Conservation (phyloP, 2,113 vertebrate genomes). For the Cranoglanis bouderius region DNA sequence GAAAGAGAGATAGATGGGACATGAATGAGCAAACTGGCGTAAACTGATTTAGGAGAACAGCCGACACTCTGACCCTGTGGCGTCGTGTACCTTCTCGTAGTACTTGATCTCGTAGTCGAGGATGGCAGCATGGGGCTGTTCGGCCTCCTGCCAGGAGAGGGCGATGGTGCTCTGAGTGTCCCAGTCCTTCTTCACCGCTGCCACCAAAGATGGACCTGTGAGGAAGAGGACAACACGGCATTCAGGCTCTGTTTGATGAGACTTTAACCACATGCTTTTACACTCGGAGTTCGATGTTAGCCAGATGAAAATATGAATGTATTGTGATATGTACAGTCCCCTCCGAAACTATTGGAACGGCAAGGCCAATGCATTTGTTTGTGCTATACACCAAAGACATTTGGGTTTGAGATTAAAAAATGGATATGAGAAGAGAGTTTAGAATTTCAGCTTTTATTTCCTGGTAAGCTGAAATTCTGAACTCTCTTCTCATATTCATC, state of each 20-base stretch:
- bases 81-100: slow-evolving; percentile 87
- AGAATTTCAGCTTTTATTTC: too few relatives aligned
- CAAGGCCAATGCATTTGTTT: too few relatives aligned
- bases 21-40: neutral
- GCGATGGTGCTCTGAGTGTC: slow-evolving; percentile 93
- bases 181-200: slow-evolving; percentile 93
- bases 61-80: neutral
- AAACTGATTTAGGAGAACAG: neutral
- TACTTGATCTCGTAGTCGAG: slow-evolving; percentile 99
- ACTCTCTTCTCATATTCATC: too few relatives aligned
- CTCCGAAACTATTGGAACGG: too few relatives aligned
- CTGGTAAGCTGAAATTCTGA: too few relatives aligned
- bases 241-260: neutral
- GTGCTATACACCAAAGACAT: too few relatives aligned
- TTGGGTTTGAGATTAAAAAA: too few relatives aligned
- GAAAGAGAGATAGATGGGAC: neutral
- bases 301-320: neutral
- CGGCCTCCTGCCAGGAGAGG: slow-evolving; percentile 95
- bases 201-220: slow-evolving; percentile 90
- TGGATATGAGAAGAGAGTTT: too few relatives aligned
- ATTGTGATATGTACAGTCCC: neutral
- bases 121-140: slow-evolving; percentile 83
- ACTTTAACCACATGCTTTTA: neutral
- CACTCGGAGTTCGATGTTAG: neutral
- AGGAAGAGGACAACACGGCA: neutral